Percentiles rank a stretch among this genome's conserved stretches.
Conservation (phyloP, 2,797 vertebrate genomes). For the Coilia nasus region DNA sequence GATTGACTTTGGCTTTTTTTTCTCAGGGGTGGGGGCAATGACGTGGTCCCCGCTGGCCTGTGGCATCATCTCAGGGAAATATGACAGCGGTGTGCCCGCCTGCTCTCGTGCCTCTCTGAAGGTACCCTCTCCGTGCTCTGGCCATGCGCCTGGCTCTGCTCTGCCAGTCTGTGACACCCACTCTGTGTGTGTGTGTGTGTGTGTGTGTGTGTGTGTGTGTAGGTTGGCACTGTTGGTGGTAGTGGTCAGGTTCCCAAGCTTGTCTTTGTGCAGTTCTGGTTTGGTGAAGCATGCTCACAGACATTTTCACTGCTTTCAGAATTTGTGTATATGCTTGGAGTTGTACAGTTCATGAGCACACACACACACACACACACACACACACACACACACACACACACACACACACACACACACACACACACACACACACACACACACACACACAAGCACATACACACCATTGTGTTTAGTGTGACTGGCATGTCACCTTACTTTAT, state of each 20-base stretch:
- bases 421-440: background rate
- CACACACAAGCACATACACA: background rate
- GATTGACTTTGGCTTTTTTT: background rate
- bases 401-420: background rate
- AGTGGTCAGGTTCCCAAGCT: background rate
- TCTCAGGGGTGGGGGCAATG: slow-evolving; percentile 84
- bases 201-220: background rate
- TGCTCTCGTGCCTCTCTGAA: slow-evolving; percentile 89
- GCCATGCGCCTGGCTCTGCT: background rate
- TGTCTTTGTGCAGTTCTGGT: background rate
- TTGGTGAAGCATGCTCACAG: background rate
- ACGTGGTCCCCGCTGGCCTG: slow-evolving; percentile 87
- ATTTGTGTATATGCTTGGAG: background rate
- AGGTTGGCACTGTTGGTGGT: background rate
- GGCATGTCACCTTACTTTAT: background rate
- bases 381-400: background rate
- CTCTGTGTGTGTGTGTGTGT: slow-evolving; percentile 28
- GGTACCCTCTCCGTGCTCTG: slow-evolving; percentile 67
- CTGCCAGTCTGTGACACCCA: background rate
- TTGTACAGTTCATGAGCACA: background rate
- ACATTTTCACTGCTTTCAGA: background rate
- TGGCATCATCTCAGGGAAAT: slow-evolving; percentile 85
- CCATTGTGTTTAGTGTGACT: too few species aligned
- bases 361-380: background rate
- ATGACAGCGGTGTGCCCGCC: slow-evolving; percentile 84